A percentile compares a stretch with the other conserved stretches of the same genome.
These are phyloP conservation scores for Aspiorhynchus laticeps DNA, from an alignment of 2,113 vertebrate genomes.

Conservation along the genomic window DNA sequence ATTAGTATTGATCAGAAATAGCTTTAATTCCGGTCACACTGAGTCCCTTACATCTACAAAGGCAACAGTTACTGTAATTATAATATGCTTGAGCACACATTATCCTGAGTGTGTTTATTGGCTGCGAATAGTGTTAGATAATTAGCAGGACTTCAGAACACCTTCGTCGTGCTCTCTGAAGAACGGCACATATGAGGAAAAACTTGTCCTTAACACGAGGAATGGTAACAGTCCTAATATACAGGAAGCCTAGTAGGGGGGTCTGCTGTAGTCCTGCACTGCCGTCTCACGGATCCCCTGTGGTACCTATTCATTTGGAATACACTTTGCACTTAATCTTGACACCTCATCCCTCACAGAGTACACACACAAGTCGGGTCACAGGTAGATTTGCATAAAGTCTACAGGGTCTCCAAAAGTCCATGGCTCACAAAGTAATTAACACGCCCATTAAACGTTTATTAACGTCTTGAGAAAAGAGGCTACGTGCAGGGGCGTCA, in stretches of 20 bases:
- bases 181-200: not conserved
- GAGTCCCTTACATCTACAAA: not conserved
- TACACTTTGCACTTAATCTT: conserved; percentile 29
- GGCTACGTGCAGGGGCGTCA: too few relatives aligned
- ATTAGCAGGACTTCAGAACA: conserved; percentile 13
- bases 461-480: not conserved
- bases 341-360: conserved; percentile 33
- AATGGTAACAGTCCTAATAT: conserved; percentile 28
- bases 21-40: not conserved
- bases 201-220: not conserved
- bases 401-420: not conserved
- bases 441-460: not conserved
- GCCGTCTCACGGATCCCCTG: conserved; percentile 41
- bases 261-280: not conserved
- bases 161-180: not conserved
- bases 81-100: conserved; percentile 8
- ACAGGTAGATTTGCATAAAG: not conserved
- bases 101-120: conserved; percentile 23
- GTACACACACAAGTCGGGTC: conserved; percentile 18
- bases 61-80: not conserved
- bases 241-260: conserved; percentile 45
- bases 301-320: conserved; percentile 35
- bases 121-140: not conserved
- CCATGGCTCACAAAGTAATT: not conserved
- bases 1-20: not conserved